Base-by-base conservation (phyloP, 2,797 vertebrate genomes). In the Lutjanus campechanus region DNA sequence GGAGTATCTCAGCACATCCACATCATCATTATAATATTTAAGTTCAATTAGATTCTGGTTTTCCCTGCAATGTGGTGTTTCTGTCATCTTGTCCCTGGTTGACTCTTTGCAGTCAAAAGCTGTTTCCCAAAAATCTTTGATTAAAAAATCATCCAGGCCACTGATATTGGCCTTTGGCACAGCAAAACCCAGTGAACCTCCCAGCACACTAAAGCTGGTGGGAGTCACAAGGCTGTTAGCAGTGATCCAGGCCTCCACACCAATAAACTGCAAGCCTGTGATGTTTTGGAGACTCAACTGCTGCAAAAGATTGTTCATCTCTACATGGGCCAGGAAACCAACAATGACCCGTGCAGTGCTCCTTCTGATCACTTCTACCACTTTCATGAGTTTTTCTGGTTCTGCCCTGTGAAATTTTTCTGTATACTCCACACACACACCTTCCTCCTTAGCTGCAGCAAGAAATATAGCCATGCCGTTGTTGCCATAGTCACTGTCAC, bases 211-310 rank as follows among this genome's bases (percentile, higher is more conserved):
- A 16, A 92, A 94, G 77, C 92, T 95, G 43, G 82, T 89, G 9
- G 93, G 92, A 36, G 94, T 95, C 51, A 94, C 82, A 2, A 95
- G 91, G 78, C 92, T 94, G 77, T 95, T 83, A 1, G 95, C 94
- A n/a, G 95, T 94, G 77, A 95, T 95, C 94, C 95, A 96, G 54
- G 90, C 92, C 81, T 95, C 94, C 66, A 95, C 95, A 2, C 94
- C 95, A 16, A 96, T 88, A 60, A 95, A 94, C 85, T 95, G 95
- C 11, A 88, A 86, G 17, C 93, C 95, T 3, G 93, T 95, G 63
- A 95, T 81, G 59, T 95, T 95, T 59, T 88, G 69, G 9, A 88
- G n/a, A 55, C 81, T 94, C 44, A 95, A 29, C 76, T 95, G 86
- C 63, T 94, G 88, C 9, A 95, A 69, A 5, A 95, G 86, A 51